phyloP scores from a whole-genome alignment of 2,113 vertebrate genomes.

The Vombatus ursinus region DNA sequence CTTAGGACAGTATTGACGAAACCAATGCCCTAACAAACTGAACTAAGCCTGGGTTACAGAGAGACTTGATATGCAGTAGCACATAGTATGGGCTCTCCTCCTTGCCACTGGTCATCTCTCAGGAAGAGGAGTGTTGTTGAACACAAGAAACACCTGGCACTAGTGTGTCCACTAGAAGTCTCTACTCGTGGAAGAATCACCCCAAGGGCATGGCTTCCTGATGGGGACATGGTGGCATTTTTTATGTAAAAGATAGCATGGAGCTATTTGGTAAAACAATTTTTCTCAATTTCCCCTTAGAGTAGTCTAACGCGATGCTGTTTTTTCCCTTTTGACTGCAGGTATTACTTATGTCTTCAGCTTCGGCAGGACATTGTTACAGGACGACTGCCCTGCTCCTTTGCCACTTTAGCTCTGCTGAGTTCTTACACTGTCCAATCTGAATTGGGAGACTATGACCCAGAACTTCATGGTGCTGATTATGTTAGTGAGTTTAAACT shows the following conservation, averaged over 20 bases:
- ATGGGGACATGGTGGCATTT: background rate
- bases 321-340: slow-evolving; percentile 67
- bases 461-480: slow-evolving; percentile 89
- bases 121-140: too few species aligned
- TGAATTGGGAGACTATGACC: slow-evolving; percentile 95
- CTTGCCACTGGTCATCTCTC: background rate
- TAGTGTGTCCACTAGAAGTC: background rate
- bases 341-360: slow-evolving; percentile 97
- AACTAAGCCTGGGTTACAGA: background rate
- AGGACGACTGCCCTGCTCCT: slow-evolving; percentile 95
- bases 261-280: background rate
- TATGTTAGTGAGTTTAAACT: slow-evolving; percentile 94
- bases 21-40: background rate
- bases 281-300: background rate
- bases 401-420: slow-evolving; percentile 95
- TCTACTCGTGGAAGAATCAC: background rate
- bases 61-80: background rate
- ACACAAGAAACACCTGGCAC: background rate
- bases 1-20: background rate
- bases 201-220: background rate
- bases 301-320: slow-evolving; percentile 11
- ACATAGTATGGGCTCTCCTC: background rate
- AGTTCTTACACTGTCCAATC: slow-evolving; percentile 98
- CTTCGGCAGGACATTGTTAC: slow-evolving; percentile 94
- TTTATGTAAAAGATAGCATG: background rate